Evolutionary conservation across 1,140 invertebrate genomes (phyloP).

Genomic region (Drosophila eugracilis): DNA sequence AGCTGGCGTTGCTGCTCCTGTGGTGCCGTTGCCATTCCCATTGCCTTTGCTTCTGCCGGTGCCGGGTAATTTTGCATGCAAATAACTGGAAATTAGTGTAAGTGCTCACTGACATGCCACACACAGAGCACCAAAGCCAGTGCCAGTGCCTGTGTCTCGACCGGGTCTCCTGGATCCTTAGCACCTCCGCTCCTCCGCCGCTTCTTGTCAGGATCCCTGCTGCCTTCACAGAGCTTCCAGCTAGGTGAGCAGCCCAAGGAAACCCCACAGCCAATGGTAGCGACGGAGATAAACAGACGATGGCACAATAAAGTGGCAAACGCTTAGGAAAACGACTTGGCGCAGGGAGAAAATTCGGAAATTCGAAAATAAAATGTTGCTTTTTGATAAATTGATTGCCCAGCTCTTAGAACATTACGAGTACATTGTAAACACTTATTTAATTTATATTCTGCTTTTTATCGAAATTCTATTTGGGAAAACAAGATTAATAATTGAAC

Average conservation of each 20-base stretch:
- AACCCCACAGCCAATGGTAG: slow-evolving; percentile 26
- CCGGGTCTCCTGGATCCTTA: slow-evolving; percentile 5
- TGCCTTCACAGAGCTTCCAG: neutral
- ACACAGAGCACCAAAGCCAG: slow-evolving; percentile 32
- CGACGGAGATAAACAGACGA: slow-evolving; percentile 70
- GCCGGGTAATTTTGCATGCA: slow-evolving; percentile 78
- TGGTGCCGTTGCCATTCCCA: slow-evolving; percentile 23
- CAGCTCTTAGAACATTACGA: too few relatives aligned
- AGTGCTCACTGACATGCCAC: slow-evolving; percentile 80
- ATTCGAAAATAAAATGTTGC: neutral
- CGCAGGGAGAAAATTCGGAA: slow-evolving; percentile 3
- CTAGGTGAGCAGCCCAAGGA: slow-evolving; percentile 32
- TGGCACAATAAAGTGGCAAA: slow-evolving; percentile 69
- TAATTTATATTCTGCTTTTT: too few relatives aligned
- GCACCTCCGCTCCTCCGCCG: slow-evolving; percentile 12
- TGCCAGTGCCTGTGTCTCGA: slow-evolving; percentile 17
- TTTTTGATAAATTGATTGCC: neutral
- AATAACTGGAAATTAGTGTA: slow-evolving; percentile 82
- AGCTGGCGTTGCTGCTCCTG: slow-evolving; percentile 20
- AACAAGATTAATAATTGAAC: too few relatives aligned
- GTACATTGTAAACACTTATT: too few relatives aligned
- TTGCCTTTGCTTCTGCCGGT: slow-evolving; percentile 26
- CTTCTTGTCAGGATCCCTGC: neutral
- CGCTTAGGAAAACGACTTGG: slow-evolving; percentile 40
- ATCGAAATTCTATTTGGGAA: too few relatives aligned